Base-by-base conservation (phyloP, 2,888 invertebrate genomes). In the Rhorus exstirpatorius region DNA sequence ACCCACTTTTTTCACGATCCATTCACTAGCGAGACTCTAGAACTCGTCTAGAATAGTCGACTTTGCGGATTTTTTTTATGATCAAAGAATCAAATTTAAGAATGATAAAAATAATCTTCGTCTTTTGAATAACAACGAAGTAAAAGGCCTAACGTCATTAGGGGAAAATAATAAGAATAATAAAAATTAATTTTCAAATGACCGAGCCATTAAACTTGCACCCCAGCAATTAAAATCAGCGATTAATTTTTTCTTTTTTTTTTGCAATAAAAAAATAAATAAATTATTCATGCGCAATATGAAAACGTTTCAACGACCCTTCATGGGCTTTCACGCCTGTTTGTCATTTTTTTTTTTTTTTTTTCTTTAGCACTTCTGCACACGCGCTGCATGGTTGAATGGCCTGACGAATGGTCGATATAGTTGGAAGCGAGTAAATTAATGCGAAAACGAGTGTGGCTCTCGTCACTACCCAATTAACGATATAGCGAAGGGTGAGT, bases 401-500 rank as follows among this genome's bases (percentile, higher is more conserved):
- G 35, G 68, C 21, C 68, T 26, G 60, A 51, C 41, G 35, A 63
- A 49, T 31, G 67, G 55, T 38, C 46, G 72, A n/a, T n/a, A 68
- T 31, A 19, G 65, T n/a, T 71, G 68, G 38, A 31, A 75, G 38
- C 75, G 70, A 60, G 60, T 71, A 51, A 79, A 83, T 83, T 75
- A 83, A 79, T 83, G 71, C 83, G 58, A 83, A 65, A 83, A 61
- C 79, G 75, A 75, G 75, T 75, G 65, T 44, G 55, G 58, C 71
- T 75, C 83, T 79, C 81, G 72, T 74, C 78, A 61, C 71, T 68
- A 68, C 31, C 81, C 78, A 74, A 81, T 77, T 77, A 78, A 60
- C 81, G 77, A 63, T 44, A 65, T 8, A 12, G 75, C 61, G 51
- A 72, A 61, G 60, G 77, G 71, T 55, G 41, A 38, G 24, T 49